These are phyloP conservation scores for Micropoecilia bifurca DNA, from an alignment of 2,797 vertebrate species.

Conservation along the genomic window DNA sequence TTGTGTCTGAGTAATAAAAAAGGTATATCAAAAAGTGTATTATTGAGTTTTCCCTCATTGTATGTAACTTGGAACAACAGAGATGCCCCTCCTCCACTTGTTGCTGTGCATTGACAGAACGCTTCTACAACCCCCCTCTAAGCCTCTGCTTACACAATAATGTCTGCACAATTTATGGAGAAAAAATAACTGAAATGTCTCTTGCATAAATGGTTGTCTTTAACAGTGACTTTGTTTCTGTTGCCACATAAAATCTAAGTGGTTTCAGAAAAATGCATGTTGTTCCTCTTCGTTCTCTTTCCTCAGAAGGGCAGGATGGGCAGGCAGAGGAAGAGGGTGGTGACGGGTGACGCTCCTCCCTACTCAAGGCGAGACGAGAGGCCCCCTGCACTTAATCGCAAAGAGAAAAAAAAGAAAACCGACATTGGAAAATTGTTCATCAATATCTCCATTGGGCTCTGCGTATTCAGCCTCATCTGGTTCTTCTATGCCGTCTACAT, in stretches of 20 bases:
- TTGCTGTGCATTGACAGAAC: neutral
- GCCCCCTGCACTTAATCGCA: conserved; percentile 71
- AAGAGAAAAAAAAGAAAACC: conserved; percentile 84
- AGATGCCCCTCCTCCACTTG: neutral
- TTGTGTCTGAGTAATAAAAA: neutral
- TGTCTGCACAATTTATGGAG: neutral
- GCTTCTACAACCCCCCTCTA: too few species aligned
- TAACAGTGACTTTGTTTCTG: neutral
- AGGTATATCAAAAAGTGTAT: neutral
- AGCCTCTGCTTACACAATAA: neutral
- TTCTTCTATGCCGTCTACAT: conserved; percentile 85
- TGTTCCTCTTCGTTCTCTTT: conserved; percentile 27
- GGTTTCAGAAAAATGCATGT: neutral
- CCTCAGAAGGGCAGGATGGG: conserved; percentile 79
- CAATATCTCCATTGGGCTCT: conserved; percentile 86
- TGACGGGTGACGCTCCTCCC: conserved; percentile 71
- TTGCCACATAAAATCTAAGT: neutral
- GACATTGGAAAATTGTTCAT: conserved; percentile 85
- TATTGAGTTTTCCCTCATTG: neutral
- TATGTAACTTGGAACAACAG: neutral
- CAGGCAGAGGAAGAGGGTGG: conserved; percentile 82
- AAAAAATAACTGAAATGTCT: neutral
- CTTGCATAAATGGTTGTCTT: neutral
- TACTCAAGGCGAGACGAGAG: conserved; percentile 80
- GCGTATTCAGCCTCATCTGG: conserved; percentile 86